Percentiles rank a stretch among this genome's conserved stretches.
Conservation (phyloP, 2,113 vertebrate genomes). For the Smithornis capensis region DNA sequence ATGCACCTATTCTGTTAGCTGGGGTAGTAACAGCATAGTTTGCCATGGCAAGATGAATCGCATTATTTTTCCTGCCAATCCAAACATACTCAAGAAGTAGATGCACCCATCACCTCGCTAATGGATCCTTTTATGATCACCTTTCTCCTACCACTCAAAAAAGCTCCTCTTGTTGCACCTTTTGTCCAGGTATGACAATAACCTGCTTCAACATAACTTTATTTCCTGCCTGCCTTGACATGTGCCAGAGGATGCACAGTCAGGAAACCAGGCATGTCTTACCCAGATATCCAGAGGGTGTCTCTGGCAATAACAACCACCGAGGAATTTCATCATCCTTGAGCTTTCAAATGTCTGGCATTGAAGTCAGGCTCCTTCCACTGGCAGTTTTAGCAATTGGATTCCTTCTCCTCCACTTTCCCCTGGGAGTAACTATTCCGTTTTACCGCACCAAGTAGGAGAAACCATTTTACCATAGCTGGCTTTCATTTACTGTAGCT, state of each 20-base stretch:
- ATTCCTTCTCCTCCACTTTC: background rate
- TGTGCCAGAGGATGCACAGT: rapidly evolving
- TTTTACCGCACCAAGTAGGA: background rate
- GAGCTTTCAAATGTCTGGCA: background rate
- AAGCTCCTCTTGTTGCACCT: background rate
- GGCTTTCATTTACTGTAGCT: background rate
- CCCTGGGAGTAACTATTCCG: background rate
- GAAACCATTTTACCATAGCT: background rate
- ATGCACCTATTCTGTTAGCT: background rate
- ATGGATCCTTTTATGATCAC: background rate
- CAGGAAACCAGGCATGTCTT: background rate
- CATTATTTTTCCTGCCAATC: background rate
- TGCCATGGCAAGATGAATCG: background rate
- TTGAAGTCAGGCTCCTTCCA: background rate
- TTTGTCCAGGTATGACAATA: background rate
- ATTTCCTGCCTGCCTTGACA: background rate
- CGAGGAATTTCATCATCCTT: background rate
- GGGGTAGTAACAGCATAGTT: background rate
- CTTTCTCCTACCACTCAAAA: background rate
- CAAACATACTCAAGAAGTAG: background rate
- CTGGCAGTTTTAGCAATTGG: background rate
- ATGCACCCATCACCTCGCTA: background rate
- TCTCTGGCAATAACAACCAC: background rate
- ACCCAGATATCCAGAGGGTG: no score
- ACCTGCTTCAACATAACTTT: background rate